Base-by-base conservation (phyloP, 2,113 vertebrate genomes). In the Oryzias curvinotus region DNA sequence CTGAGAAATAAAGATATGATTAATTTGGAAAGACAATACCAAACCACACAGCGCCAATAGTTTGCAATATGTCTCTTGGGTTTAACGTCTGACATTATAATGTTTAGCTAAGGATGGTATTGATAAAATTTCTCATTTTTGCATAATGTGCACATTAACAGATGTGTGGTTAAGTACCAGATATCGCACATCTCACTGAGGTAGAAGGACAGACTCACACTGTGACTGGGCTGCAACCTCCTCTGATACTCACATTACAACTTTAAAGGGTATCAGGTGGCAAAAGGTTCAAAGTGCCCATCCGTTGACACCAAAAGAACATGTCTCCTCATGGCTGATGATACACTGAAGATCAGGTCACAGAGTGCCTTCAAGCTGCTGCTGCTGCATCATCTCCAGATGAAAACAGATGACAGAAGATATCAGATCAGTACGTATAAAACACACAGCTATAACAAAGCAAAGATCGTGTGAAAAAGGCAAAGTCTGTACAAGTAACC, bases 241-340 rank as follows among this genome's bases (percentile, higher is more conserved):
- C 1, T 49, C 25, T 25, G 54, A 57, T 64, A 30, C 36, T 77
- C 54, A 52, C 23, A 30, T 73, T 57, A 75, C 63, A 68, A 50
- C 3, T 55, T 68, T 42, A 68, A 71, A 52, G 26, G 61, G 63
- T 73, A 43, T 79, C 69, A 46, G 51, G 57, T 71, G 54, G 41
- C 21, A 4, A 47, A 68, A 43, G 57, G 62, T 53, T 62, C 5
- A 57, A 58, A 68, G 57, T 56, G 48, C 28, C 21, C 16, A 57
- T 55, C 19, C 7, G 36, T 16, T 26, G 17, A 65, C 30, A 26
- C 19, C 48, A 18, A 55, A 18, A 53, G 17, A 17, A 19, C 52
- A 41, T 17, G 7, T 28, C 23, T 41, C 28, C 17, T 48, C 49
- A 41, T 1, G 1, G 50, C 4, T 36, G 30, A 54, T 54, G 59